These are phyloP conservation scores for Hymenochirus boettgeri DNA, from an alignment of 2,113 vertebrate species.

Conservation along the genomic window DNA sequence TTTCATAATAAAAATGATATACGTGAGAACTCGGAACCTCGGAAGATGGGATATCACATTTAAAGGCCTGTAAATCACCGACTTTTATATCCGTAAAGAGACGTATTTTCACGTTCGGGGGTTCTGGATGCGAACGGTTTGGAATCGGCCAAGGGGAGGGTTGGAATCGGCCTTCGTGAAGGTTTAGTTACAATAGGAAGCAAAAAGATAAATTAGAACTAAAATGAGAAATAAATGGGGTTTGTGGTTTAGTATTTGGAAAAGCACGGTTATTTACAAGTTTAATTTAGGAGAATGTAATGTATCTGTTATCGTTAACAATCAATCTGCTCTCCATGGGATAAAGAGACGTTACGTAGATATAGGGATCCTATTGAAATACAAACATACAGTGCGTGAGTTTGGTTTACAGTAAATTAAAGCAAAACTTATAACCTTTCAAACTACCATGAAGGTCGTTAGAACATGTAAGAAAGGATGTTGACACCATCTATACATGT, in stretches of 20 bases:
- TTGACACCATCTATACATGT: too few species aligned
- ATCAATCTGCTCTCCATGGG: background rate
- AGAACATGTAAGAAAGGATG: too few species aligned
- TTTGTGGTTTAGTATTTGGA: background rate
- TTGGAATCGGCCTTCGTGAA: background rate
- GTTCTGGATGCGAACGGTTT: background rate
- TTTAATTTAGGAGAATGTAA: background rate
- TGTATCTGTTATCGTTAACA: slow-evolving; percentile 4
- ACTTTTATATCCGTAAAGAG: background rate
- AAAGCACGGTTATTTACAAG: slow-evolving; percentile 16
- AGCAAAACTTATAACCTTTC: background rate
- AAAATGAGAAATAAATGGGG: slow-evolving; percentile 15
- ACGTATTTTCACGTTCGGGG: slow-evolving; percentile 4
- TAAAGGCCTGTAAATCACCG: slow-evolving; percentile 29
- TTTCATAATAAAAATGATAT: slow-evolving; percentile 32
- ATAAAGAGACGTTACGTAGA: background rate
- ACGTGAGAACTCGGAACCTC: slow-evolving; percentile 32
- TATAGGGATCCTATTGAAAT: background rate
- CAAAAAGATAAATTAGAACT: background rate
- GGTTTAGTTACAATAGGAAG: background rate
- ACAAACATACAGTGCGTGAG: background rate
- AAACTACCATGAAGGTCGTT: too few species aligned
- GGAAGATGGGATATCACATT: slow-evolving; percentile 26
- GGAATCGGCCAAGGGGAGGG: background rate
- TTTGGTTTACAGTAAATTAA: background rate